Evolutionary conservation across 2,113 vertebrate species (phyloP), one percentile per base, ranked within the genome.

Genomic region (Mormyrus lacerda): DNA sequence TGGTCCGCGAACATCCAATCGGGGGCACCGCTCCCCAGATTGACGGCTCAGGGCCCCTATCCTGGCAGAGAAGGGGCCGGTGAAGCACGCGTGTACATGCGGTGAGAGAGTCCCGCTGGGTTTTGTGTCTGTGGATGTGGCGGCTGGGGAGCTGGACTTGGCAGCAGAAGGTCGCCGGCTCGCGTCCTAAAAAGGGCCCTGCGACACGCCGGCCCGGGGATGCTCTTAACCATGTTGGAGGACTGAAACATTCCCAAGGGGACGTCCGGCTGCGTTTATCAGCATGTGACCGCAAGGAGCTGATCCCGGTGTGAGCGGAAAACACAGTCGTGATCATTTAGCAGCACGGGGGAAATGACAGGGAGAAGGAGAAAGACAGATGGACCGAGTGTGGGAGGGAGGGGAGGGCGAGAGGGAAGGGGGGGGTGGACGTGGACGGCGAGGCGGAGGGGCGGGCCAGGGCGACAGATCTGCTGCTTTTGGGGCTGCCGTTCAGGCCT

Each of bases 311-410:
- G 86, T 17, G 31, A 87, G 39, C 31, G 15, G 45, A 55, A 55
- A 61, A 65, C 11, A 39, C 35, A 65, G 31, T n/a, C 31, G 21
- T 55, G 6, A 44, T 44, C 51, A n/a, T 87, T 61, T 87, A 61
- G 55, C 87, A 65, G 93, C 94, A 89, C 55, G 58, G 92, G 87
- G 86, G 51, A 83, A 90, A 91, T 87, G 88, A 92, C 90, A 89
- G 92, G 90, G 92, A 92, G 82, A 89, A 87, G 51, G 51, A 87
- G 19, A 31, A 87, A 87, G 88, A 85, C 76, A 87, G 65, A 82
- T 83, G 86, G 93, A 93, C 92, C 91, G 92, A 91, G 91, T 92
- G 93, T 91, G 91, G 85, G 93, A 92, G 94, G 92, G 90, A 92
- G 92, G 93, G 89, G 92, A 91, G 90, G 92, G 92, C 91, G 88